phyloP scores from a whole-genome alignment of 2,888 invertebrate species.

The Phytoseiulus persimilis region DNA sequence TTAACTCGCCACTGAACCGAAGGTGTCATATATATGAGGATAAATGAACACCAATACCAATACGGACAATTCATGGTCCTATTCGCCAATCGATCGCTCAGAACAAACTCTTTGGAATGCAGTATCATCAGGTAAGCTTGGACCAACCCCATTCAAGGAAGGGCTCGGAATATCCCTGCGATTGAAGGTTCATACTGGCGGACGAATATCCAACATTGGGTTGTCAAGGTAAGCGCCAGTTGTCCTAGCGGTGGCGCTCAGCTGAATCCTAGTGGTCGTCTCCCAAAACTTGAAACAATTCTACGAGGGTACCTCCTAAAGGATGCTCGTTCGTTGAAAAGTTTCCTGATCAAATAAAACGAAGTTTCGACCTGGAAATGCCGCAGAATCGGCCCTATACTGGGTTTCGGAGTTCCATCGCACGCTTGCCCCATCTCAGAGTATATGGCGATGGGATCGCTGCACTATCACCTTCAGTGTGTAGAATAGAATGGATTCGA shows the following conservation, averaged over 20 bases:
- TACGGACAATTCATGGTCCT: slow-evolving; percentile 13
- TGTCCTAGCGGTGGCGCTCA: no score
- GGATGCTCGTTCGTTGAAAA: not conserved
- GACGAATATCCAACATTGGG: not conserved
- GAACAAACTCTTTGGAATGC: not conserved
- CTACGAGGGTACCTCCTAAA: not conserved
- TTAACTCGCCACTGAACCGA: no score
- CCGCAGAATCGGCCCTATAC: slow-evolving; percentile 13
- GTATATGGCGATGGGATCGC: slow-evolving; percentile 12
- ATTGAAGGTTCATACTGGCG: not conserved
- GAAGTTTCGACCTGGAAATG: not conserved
- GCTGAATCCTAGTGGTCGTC: no score
- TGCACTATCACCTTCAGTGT: not conserved
- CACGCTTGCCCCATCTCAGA: not conserved
- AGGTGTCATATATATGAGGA: no score
- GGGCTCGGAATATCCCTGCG: not conserved
- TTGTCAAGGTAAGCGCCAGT: not conserved
- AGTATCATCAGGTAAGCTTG: not conserved
- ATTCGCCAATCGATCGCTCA: not conserved
- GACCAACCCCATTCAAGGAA: not conserved
- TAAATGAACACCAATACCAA: no score
- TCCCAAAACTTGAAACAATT: not conserved
- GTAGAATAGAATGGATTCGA: not conserved
- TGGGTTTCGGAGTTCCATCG: not conserved
- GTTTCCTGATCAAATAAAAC: slow-evolving; percentile 9